A percentile compares a stretch with the other conserved stretches of the same genome.
phyloP scores from a whole-genome alignment of 2,888 invertebrate genomes.

The Lydus trimaculatus region DNA sequence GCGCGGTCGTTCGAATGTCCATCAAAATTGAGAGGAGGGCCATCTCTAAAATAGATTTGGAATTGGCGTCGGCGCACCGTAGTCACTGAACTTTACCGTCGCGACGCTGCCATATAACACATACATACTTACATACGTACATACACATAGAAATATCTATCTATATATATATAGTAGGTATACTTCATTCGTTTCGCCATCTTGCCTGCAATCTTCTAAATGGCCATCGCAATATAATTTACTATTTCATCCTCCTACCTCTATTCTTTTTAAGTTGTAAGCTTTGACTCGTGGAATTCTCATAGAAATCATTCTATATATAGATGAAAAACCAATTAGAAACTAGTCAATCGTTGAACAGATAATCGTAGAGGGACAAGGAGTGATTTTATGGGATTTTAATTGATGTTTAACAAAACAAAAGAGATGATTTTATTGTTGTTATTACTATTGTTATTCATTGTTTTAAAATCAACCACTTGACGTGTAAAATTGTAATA shows the following conservation, averaged over 20 bases:
- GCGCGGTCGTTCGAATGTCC: constrained; percentile 62
- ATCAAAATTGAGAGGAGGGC: constrained; percentile 63
- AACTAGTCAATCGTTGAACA: background rate
- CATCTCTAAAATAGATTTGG: constrained; percentile 58
- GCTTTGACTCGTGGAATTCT: background rate
- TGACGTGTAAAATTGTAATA: background rate
- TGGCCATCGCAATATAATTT: constrained; percentile 60
- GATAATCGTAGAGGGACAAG: background rate
- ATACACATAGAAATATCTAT: background rate
- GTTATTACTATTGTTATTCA: background rate
- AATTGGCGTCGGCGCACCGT: constrained; percentile 50
- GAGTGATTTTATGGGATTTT: background rate
- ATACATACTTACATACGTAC: background rate
- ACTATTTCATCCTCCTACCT: constrained; percentile 35
- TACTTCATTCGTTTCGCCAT: constrained; percentile 53
- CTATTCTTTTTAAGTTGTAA: background rate
- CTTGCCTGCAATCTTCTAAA: constrained; percentile 61
- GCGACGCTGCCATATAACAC: constrained; percentile 41
- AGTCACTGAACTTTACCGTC: constrained; percentile 41
- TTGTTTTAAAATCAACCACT: background rate
- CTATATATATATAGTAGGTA: background rate
- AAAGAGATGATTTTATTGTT: background rate
- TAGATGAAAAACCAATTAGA: background rate
- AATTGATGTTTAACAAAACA: background rate
- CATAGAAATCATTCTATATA: background rate